Evolutionary conservation across 2,113 vertebrate genomes (phyloP).

Genomic region (Sinocyclocheilus grahami): DNA sequence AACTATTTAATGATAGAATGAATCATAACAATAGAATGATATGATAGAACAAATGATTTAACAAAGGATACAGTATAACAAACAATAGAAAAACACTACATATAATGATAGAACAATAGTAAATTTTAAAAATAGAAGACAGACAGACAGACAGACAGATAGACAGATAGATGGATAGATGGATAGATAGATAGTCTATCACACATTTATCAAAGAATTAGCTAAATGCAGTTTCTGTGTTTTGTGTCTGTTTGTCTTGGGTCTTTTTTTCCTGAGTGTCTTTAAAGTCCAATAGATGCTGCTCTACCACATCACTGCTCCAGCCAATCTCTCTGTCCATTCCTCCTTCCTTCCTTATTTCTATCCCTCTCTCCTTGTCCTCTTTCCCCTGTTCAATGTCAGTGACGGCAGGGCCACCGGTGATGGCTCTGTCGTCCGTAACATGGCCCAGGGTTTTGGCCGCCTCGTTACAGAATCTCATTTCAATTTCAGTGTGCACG

Average conservation of each 20-base stretch:
- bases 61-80: no score
- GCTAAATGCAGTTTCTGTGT: background rate
- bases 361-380: constrained; percentile 44
- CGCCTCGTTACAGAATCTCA: constrained; percentile 52
- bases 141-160: no score
- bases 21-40: no score
- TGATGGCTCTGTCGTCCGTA: constrained; percentile 17
- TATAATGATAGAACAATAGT: no score
- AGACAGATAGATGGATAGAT: background rate
- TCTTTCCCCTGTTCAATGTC: constrained; percentile 59
- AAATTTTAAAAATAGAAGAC: no score
- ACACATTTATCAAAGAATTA: no score
- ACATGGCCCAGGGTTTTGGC: constrained; percentile 18
- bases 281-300: constrained; percentile 1
- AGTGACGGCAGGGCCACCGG: constrained; percentile 45
- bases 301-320: constrained; percentile 15
- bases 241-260: background rate
- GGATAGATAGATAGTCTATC: background rate
- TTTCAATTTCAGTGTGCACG: constrained; percentile 46
- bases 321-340: constrained; percentile 28
- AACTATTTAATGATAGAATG: no score
- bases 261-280: background rate
- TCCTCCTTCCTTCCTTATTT: background rate
- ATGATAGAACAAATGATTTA: no score
- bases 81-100: no score